Percentiles rank a stretch among this genome's conserved stretches.
These are phyloP conservation scores for Schizothorax lantsangensis DNA, from an alignment of 2,797 vertebrate species.

Conservation along the genomic window DNA sequence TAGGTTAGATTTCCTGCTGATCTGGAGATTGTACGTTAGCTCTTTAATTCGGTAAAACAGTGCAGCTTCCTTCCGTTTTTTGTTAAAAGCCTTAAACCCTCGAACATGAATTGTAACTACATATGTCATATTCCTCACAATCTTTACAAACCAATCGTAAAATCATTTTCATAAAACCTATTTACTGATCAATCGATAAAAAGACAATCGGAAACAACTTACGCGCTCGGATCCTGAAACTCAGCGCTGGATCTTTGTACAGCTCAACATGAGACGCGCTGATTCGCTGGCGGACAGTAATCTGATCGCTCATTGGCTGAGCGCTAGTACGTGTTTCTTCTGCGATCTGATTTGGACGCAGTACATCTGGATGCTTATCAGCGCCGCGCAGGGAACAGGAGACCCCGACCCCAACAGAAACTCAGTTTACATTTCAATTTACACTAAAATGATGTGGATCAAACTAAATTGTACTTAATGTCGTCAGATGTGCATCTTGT, in stretches of 20 bases:
- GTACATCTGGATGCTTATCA: neutral
- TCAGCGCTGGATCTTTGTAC: constrained; percentile 57
- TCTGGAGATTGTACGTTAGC: neutral
- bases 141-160: neutral
- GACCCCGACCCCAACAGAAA: neutral
- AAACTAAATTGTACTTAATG: too few relatives aligned
- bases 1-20: neutral
- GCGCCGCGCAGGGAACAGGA: constrained; percentile 24
- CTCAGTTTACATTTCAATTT: rapidly evolving
- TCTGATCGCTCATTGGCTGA: constrained; percentile 29
- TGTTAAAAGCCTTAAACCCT: neutral
- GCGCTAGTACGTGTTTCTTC: neutral
- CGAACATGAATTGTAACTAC: neutral
- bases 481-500: neutral
- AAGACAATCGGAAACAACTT: constrained; percentile 58
- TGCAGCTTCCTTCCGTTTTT: neutral
- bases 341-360: neutral
- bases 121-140: neutral
- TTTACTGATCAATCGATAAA: neutral
- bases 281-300: constrained; percentile 19
- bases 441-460: neutral
- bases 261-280: constrained; percentile 6
- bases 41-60: neutral
- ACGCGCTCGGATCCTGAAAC: constrained; percentile 57
- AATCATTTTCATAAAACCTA: neutral